Evolutionary conservation across 2,797 vertebrate genomes (phyloP).

Genomic region (Argya squamiceps): DNA sequence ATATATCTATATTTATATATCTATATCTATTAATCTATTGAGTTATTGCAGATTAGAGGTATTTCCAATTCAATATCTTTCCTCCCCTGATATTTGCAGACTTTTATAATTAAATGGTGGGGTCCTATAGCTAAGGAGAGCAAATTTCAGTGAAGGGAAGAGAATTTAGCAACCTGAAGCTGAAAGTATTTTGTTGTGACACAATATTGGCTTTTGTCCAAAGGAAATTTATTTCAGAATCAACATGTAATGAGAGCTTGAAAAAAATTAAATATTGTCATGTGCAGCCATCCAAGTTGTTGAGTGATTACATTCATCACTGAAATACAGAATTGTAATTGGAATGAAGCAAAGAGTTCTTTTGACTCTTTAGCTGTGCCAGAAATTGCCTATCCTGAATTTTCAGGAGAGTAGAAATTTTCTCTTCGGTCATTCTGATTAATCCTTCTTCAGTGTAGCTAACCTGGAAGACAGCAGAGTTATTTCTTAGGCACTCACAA

Average conservation of each 20-base stretch:
- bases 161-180: not conserved
- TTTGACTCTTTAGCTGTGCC: not conserved
- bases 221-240: not conserved
- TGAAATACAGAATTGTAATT: not conserved
- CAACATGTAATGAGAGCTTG: not conserved
- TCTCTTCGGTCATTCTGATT: not conserved
- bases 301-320: not conserved
- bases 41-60: not conserved
- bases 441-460: not conserved
- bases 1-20: not conserved
- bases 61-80: not conserved
- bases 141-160: not conserved
- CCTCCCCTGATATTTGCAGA: fast-evolving
- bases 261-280: not conserved
- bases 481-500: not conserved
- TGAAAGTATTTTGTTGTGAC: not conserved
- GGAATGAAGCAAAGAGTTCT: not conserved
- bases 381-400: not conserved
- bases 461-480: not conserved
- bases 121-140: not conserved
- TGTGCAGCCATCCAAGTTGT: not conserved
- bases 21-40: not conserved
- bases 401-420: not conserved
- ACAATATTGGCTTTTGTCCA: not conserved
- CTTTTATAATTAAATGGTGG: not conserved